Percentiles rank a stretch among this genome's conserved stretches.
These are phyloP conservation scores for Troides oblongomaculatus DNA, from an alignment of 2,888 invertebrate species.

Conservation along the genomic window DNA sequence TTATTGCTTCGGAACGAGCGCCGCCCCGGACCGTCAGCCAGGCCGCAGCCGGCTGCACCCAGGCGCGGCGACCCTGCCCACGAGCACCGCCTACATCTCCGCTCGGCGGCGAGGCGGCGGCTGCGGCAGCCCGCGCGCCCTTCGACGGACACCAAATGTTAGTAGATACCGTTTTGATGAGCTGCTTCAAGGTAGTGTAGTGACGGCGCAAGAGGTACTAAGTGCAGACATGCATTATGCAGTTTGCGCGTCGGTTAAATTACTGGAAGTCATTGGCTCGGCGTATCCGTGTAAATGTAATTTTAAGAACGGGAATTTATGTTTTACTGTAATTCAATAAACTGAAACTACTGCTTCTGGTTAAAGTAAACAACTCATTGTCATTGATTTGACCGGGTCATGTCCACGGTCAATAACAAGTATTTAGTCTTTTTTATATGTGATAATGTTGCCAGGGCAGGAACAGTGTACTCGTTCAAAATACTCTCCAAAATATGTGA, in stretches of 20 bases:
- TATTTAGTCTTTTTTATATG: too few species aligned
- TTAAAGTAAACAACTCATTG: too few species aligned
- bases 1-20: constrained; percentile 23
- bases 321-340: neutral
- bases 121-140: neutral
- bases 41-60: neutral
- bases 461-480: too few species aligned
- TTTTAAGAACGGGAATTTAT: neutral
- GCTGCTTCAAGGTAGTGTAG: neutral
- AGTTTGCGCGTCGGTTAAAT: constrained; percentile 36
- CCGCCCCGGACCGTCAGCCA: constrained; percentile 15
- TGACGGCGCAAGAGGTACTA: constrained; percentile 42
- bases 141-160: constrained; percentile 1
- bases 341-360: too few species aligned
- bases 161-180: neutral
- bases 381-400: too few species aligned
- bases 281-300: constrained; percentile 1
- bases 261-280: constrained; percentile 2
- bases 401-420: too few species aligned
- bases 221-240: constrained; percentile 70
- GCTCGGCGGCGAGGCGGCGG: neutral
- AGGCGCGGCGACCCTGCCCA: neutral
- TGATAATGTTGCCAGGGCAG: too few species aligned
- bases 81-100: constrained; percentile 10
- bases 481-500: too few species aligned